These are phyloP conservation scores for Nomada ferruginata DNA, from an alignment of 2,888 invertebrate genomes.

Conservation along the genomic window DNA sequence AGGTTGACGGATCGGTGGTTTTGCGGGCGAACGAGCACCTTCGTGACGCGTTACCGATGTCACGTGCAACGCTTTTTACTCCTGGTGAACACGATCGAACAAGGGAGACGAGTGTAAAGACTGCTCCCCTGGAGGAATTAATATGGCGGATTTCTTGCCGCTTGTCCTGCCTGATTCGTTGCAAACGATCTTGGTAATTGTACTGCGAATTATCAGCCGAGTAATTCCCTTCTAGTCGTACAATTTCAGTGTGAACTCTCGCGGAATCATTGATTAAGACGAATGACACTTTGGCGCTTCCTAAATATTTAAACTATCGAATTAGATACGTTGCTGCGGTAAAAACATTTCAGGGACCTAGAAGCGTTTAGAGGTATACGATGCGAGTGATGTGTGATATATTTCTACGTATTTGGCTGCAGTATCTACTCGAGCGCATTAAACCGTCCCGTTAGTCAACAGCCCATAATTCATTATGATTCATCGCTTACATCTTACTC, in stretches of 20 bases:
- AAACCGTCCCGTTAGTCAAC: not conserved
- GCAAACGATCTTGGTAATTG: constrained; percentile 9
- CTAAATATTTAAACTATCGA: too few species aligned
- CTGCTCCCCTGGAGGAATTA: constrained; percentile 35
- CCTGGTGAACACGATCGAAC: constrained; percentile 31
- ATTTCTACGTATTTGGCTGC: too few species aligned
- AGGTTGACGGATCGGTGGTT: constrained; percentile 46
- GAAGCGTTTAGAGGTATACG: too few species aligned
- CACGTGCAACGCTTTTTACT: constrained; percentile 50
- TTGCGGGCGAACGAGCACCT: constrained; percentile 31
- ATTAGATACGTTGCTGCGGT: too few species aligned
- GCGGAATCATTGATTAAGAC: not conserved
- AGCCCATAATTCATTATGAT: constrained; percentile 7
- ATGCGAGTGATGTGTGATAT: too few species aligned
- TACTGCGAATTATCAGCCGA: constrained; percentile 12
- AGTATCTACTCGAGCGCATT: not conserved
- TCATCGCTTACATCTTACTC: not conserved
- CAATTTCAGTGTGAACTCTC: not conserved
- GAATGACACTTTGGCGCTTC: not conserved
- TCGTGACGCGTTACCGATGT: constrained; percentile 25
- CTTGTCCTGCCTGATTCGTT: constrained; percentile 8
- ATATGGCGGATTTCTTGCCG: constrained; percentile 49
- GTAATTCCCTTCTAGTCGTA: constrained; percentile 12
- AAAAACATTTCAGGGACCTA: too few species aligned
- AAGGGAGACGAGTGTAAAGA: constrained; percentile 19